Base-by-base conservation (phyloP, 2,113 vertebrate species). In the Gymnorhina tibicen region DNA sequence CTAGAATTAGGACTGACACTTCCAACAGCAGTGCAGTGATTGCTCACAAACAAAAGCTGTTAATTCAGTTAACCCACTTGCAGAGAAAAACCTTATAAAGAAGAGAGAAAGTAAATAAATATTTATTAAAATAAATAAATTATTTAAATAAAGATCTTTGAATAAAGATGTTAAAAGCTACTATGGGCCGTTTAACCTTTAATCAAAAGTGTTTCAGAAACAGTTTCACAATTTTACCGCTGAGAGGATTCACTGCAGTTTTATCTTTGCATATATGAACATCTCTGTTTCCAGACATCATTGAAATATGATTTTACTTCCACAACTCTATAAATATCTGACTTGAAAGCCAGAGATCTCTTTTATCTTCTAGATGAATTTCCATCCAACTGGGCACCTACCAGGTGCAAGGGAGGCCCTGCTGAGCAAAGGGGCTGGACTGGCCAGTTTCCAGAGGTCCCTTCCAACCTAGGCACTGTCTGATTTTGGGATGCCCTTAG, bases 381-480 rank as follows among this genome's bases (percentile, higher is more conserved):
- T 26, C 23, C 22, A 22, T 75, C n/a, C 0, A 0, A 11, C 37
- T 49, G 79, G 23, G 5, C 23, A 39, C 7, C n/a, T 49, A 2
- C 37, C 35, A 9, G 37, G 26, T 53, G 32, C 3, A 9, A 23
- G 50, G 62, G 41, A 70, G 27, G 7, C 28, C 7, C 37, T 52
- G 49, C 19, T 39, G 55, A 44, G 47, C 35, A 9, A 37, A 10
- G 10, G 3, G 27, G 5, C n/a, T 70, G 56, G 23, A 52, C 39
- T 39, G 16, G 20, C 33, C 8, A 13, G 5, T 16, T 28, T 68
- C 58, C 63, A 62, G 50, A 58, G 4, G 23, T 10, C 30, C 33
- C n/a, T 55, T 80, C 74, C n/a, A 37, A 7, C 18, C 33, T 26
- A 60, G 21, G 35, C 56, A 23, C n/a, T 32, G 32, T 50, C 20